Evolutionary conservation across 2,888 invertebrate species (phyloP).

Genomic region (Eristalinus sepulchralis): DNA sequence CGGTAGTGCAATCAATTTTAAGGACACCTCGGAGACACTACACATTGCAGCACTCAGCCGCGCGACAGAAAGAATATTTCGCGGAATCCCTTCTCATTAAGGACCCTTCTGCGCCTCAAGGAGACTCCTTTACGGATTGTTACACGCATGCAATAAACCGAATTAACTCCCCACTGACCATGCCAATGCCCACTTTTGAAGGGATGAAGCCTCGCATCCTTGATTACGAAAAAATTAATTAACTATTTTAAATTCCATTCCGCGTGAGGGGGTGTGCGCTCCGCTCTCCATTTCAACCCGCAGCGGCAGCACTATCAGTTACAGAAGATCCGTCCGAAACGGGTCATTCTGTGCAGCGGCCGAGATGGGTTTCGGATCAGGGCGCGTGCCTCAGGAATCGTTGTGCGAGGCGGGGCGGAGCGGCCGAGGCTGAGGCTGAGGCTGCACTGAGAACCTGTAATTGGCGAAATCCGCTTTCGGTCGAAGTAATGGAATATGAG

Average conservation of each 20-base stretch:
- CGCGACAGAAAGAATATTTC: conserved; percentile 1
- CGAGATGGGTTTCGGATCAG: background rate
- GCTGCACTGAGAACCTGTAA: conserved; percentile 20
- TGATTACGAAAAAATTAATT: conserved; percentile 38
- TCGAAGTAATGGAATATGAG: conserved; percentile 17
- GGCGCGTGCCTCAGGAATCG: background rate
- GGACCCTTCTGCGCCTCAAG: conserved; percentile 10
- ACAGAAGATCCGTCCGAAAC: conserved; percentile 3
- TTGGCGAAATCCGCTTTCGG: conserved; percentile 42
- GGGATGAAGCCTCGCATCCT: background rate
- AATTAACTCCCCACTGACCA: conserved; percentile 1
- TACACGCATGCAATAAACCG: conserved; percentile 18
- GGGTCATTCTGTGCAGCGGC: background rate
- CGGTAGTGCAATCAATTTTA: background rate
- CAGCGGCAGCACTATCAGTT: conserved; percentile 40
- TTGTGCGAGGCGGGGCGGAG: too few species aligned
- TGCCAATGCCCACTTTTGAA: background rate
- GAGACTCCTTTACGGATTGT: conserved; percentile 18
- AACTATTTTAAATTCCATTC: conserved; percentile 31
- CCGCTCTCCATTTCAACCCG: conserved; percentile 4
- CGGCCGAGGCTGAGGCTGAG: too few species aligned
- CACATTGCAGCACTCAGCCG: background rate
- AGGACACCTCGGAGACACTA: background rate
- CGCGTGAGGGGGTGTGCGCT: background rate
- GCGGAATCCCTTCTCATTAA: conserved; percentile 9